Percentiles rank a stretch among this genome's conserved stretches.
phyloP scores from a whole-genome alignment of 2,113 vertebrate species.

The Polypterus bichir region DNA sequence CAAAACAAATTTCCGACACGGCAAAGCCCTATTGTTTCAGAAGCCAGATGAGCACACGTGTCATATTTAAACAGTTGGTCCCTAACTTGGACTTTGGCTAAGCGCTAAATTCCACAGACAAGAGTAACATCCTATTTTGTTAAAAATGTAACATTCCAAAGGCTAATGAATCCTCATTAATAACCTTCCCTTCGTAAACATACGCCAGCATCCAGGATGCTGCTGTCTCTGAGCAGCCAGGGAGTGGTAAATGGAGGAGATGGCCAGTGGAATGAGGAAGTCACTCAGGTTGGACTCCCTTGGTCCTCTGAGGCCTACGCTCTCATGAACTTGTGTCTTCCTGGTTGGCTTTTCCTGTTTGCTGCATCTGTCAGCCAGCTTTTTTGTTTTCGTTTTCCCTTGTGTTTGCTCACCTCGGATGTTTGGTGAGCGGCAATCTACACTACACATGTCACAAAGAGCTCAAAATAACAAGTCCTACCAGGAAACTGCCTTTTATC shows the following conservation, averaged over 20 bases:
- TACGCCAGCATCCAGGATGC: conserved; percentile 42
- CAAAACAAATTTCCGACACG: too few species aligned
- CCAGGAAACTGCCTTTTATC: too few species aligned
- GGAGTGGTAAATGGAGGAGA: not conserved
- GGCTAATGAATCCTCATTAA: conserved; percentile 33
- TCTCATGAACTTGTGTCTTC: conserved; percentile 41
- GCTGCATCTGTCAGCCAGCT: conserved; percentile 31
- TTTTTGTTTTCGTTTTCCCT: conserved; percentile 46
- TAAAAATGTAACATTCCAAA: conserved; percentile 37
- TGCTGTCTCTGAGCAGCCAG: not conserved
- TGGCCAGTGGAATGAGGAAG: conserved; percentile 28
- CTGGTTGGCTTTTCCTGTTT: conserved; percentile 57
- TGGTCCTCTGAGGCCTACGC: conserved; percentile 33
- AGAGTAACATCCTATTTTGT: conserved; percentile 40
- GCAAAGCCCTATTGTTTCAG: too few species aligned
- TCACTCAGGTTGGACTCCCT: conserved; percentile 27
- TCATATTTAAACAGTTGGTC: conserved; percentile 20
- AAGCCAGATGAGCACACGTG: too few species aligned
- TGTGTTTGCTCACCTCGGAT: conserved; percentile 32
- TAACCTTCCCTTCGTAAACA: conserved; percentile 35
- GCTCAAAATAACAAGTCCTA: conserved; percentile 26
- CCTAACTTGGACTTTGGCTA: conserved; percentile 17
- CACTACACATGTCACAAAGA: conserved; percentile 32
- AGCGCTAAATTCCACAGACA: conserved; percentile 35
- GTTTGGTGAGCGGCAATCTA: conserved; percentile 11